Evolutionary conservation across 2,113 vertebrate species (phyloP).

Genomic region (Paracanthobrama guichenoti): DNA sequence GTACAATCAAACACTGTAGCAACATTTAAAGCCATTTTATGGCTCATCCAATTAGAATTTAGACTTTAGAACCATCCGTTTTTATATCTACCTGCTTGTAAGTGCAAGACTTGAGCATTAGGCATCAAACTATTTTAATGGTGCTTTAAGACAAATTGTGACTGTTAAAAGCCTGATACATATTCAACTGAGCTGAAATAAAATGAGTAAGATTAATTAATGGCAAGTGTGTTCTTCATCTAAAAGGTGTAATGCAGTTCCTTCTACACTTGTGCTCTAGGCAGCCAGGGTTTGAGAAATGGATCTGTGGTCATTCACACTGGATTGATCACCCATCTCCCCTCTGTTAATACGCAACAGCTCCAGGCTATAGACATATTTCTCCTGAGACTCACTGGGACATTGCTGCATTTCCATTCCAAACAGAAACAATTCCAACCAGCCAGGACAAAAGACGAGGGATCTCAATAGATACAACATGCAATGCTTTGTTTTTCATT

Average conservation of each 20-base stretch:
- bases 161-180: not conserved
- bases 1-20: not conserved
- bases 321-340: conserved; percentile 37
- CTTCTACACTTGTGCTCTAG: not conserved
- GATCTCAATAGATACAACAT: not conserved
- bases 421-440: conserved; percentile 4
- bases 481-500: not conserved
- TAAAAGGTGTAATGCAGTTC: conserved; percentile 36
- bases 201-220: conserved; percentile 4
- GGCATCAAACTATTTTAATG: not conserved
- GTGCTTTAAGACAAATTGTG: not conserved
- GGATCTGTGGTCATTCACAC: conserved; percentile 34
- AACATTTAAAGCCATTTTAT: not conserved
- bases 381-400: conserved; percentile 30
- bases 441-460: not conserved
- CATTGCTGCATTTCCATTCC: conserved; percentile 1
- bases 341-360: conserved; percentile 41
- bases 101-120: not conserved
- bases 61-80: not conserved
- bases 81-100: not conserved
- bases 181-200: not conserved
- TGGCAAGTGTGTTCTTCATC: not conserved
- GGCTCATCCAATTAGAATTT: not conserved
- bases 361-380: conserved; percentile 39
- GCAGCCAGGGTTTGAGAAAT: not conserved